Percentiles rank a stretch among this genome's conserved stretches.
These are phyloP conservation scores for Plodia interpunctella DNA, from an alignment of 1,140 invertebrate species.

Conservation along the genomic window DNA sequence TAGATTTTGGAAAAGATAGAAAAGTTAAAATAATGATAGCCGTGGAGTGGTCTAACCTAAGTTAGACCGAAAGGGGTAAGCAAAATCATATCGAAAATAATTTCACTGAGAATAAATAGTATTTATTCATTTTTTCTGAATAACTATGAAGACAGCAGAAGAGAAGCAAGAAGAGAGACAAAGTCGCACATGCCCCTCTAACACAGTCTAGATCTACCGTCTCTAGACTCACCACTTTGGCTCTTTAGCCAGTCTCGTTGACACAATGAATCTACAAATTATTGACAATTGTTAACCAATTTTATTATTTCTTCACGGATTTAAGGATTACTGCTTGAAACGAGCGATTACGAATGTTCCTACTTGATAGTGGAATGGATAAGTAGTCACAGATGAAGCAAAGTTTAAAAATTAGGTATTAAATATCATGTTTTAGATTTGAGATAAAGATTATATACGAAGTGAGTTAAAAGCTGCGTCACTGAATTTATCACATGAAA, in stretches of 20 bases:
- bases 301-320: background rate
- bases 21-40: background rate
- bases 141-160: slow-evolving; percentile 34
- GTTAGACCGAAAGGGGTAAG: slow-evolving; percentile 5
- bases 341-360: background rate
- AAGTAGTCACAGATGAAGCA: background rate
- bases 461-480: too few species aligned
- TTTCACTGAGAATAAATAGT: background rate
- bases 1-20: slow-evolving; percentile 8
- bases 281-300: slow-evolving; percentile 1
- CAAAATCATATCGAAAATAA: background rate
- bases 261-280: slow-evolving; percentile 74
- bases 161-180: slow-evolving; percentile 35
- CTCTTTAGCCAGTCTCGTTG: slow-evolving; percentile 74
- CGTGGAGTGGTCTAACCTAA: background rate
- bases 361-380: background rate
- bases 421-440: too few species aligned
- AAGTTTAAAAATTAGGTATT: background rate
- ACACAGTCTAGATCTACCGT: slow-evolving; percentile 67
- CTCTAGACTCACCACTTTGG: slow-evolving; percentile 75
- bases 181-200: slow-evolving; percentile 65
- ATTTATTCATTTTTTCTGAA: background rate
- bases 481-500: too few species aligned
- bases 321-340: too few species aligned
- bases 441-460: too few species aligned